Percentiles rank a stretch among this genome's conserved stretches.
phyloP scores from a whole-genome alignment of 2,888 invertebrate species.

The Athrips mouffetella region DNA sequence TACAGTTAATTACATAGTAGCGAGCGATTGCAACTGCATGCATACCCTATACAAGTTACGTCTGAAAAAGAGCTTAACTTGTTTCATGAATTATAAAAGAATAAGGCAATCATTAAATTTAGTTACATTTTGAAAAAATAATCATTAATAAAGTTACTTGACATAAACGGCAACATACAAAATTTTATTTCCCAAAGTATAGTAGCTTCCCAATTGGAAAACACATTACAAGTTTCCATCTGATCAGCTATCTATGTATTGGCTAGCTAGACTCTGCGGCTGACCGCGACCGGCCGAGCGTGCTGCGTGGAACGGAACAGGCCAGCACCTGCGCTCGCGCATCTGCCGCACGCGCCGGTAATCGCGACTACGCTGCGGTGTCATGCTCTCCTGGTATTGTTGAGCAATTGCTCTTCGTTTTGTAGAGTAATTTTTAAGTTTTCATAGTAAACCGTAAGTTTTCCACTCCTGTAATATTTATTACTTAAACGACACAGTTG shows the following conservation, averaged over 20 bases:
- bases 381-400: conserved; percentile 2
- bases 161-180: no score
- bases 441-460: no score
- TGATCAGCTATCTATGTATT: background rate
- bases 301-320: conserved; percentile 33
- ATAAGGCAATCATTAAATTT: no score
- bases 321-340: conserved; percentile 58
- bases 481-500: no score
- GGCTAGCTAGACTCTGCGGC: conserved; percentile 23
- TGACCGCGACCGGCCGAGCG: conserved; percentile 10
- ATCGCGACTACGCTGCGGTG: conserved; percentile 27
- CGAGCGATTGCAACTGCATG: background rate
- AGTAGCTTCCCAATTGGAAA: background rate
- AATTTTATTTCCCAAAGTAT: no score
- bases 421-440: no score
- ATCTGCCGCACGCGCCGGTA: conserved; percentile 62
- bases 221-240: background rate
- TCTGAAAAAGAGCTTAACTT: background rate
- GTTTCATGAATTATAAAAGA: no score
- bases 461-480: no score
- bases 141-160: no score
- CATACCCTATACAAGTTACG: no score
- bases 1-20: background rate
- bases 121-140: no score
- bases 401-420: no score